These are phyloP conservation scores for Boloria euphrosyne DNA, from an alignment of 2,888 invertebrate species.

Conservation along the genomic window DNA sequence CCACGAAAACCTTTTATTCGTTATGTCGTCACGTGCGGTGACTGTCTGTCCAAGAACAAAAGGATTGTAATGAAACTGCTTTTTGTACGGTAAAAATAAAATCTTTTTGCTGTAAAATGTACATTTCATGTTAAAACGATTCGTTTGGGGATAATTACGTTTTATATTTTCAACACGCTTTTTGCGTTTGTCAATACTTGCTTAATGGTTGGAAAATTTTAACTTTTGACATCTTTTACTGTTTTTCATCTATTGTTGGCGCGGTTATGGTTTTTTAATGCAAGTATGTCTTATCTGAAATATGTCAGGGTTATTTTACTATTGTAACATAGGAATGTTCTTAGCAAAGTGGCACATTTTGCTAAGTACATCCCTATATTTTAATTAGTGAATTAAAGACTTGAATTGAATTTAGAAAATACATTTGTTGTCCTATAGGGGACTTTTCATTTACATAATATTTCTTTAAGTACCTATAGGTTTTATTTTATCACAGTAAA, in stretches of 20 bases:
- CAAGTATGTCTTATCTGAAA: background rate
- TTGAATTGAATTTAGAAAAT: too few species aligned
- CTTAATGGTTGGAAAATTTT: background rate
- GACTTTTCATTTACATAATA: too few species aligned
- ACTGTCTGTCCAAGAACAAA: slow-evolving; percentile 24
- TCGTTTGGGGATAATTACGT: slow-evolving; percentile 21
- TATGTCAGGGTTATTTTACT: background rate
- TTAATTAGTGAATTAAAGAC: too few species aligned
- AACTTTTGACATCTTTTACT: background rate
- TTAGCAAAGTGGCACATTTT: too few species aligned
- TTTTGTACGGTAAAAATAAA: slow-evolving; percentile 17
- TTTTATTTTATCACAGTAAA: too few species aligned
- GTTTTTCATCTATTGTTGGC: background rate
- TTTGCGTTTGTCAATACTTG: slow-evolving; percentile 15
- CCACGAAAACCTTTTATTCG: slow-evolving; percentile 31
- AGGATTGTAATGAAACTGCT: slow-evolving; percentile 23
- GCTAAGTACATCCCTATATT: too few species aligned
- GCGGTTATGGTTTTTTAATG: background rate
- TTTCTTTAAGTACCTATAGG: too few species aligned
- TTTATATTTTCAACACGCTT: slow-evolving; percentile 8
- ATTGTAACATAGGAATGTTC: too few species aligned
- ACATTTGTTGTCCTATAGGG: too few species aligned
- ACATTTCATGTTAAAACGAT: slow-evolving; percentile 17
- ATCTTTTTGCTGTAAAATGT: slow-evolving; percentile 12
- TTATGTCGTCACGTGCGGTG: slow-evolving; percentile 19